Base-by-base conservation (phyloP, 2,888 invertebrate genomes). In the Diaphora mendica region DNA sequence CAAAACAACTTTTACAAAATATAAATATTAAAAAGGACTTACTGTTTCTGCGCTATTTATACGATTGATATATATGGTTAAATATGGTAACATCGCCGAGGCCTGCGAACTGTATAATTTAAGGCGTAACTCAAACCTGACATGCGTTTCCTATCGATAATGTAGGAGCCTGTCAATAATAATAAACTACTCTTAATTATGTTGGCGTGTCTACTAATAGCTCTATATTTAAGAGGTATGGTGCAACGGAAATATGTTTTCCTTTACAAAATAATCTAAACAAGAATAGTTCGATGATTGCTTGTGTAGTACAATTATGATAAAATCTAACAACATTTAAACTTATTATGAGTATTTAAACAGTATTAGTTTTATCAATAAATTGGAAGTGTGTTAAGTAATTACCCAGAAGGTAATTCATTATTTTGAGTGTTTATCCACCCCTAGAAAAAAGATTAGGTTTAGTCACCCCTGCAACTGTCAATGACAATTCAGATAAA, bases 111-210 rank as follows among this genome's bases (percentile, higher is more conserved):
- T 64, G 69, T 84, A 78, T 86, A 86, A 86, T 85, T 85, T 86
- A 82, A 85, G 80, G 77, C 76, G 76, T 79, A 78, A 79, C 68
- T 75, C 78, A 76, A 76, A 75, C 68, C 75, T 79, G 85, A 86
- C 84, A 79, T 83, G 78, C 83, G 86, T 82, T 82, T 86, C 86
- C 86, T 82, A 86, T 79, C 77, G 80, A 82, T 85, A 86, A 85
- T 80, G 75, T 81, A 84, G 79, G 76, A 30, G 65, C 44, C 77
- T 78, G 81, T 86, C 86, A 85, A 86, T 85, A 83, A 84, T 85
- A 86, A 86, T 84, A 85, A 86, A 84, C 80, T 77, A 83, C 78
- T 68, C 70, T 79, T 85, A 86, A 86, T 86, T 82, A 83, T 77
- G 71, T 83, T 79, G 70, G 66, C 76, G 77, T 79, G 73, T 76